Base-by-base conservation (phyloP, 2,113 vertebrate genomes). In the Mastomys natalensis region DNA sequence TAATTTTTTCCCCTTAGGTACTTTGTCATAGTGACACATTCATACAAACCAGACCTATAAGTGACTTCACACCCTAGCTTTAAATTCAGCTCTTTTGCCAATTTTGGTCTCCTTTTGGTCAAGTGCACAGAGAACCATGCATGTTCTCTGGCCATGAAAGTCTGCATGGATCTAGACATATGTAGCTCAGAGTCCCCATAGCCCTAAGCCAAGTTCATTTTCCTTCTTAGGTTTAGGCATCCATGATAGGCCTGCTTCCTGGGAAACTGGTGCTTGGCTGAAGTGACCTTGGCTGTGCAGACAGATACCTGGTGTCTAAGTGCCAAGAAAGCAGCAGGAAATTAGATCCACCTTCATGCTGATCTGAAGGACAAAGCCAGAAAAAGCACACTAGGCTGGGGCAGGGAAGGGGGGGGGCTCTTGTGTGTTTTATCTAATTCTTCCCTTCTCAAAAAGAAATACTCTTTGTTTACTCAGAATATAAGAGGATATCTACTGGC, bases 401-500 rank as follows among this genome's bases (percentile, higher is more conserved):
- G 64, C 29, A 29, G 10, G 29, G 26, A n/a, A n/a, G 26, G 4
- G 1, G 4, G 16, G 37, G 77, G 62, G 26, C 10, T 17, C 53
- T 72, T 58, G 13, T 64, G 48, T 37, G 43, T 48, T 51, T 45
- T 7, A 13, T 53, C 53, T 31, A n/a, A 26, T 58, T 72, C 62
- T n/a, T 81, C 51, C 73, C 80, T 95, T 80, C 74, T 74, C 51
- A 84, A 82, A 43, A 86, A 45, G 73, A 84, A 89, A 80, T 53
- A 11, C 58, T 12, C 4, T 85, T 26, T 73, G 13, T 55, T 62
- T 84, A 43, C 51, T 85, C 19, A 60, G 37, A 80, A 88, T 88
- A 37, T 77, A 45, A 66, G 45, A 88, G 55, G 58, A 80, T 31
- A 29, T 51, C 60, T 82, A 37, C 70, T 93, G 40, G 2, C 80